A percentile compares a stretch with the other conserved stretches of the same genome.
These are phyloP conservation scores for Tenebrio molitor DNA, from an alignment of 1,140 invertebrate genomes.

Conservation along the genomic window DNA sequence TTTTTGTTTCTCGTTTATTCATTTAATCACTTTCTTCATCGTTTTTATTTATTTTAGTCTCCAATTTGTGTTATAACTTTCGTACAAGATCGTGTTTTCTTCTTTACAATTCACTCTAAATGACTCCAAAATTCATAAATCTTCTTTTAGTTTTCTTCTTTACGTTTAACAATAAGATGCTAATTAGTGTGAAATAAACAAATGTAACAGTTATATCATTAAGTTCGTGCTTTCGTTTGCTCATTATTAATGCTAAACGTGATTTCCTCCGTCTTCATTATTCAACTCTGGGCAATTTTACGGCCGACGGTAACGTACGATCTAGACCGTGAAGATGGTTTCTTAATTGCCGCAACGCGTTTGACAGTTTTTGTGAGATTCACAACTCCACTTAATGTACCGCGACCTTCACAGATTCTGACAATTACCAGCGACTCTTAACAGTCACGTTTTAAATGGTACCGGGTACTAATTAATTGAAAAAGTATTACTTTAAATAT, in stretches of 20 bases:
- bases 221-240: conserved; percentile 1
- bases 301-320: not conserved
- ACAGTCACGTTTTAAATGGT: not conserved
- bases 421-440: not conserved
- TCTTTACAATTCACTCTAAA: too few relatives aligned
- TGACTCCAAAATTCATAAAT: too few relatives aligned
- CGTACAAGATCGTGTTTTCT: too few relatives aligned
- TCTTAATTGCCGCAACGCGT: not conserved
- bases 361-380: not conserved
- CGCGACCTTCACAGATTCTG: not conserved
- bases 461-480: not conserved
- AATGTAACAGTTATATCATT: conserved; percentile 18
- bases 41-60: too few relatives aligned
- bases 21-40: too few relatives aligned
- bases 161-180: conserved; percentile 22
- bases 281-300: not conserved
- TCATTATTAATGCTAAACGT: not conserved
- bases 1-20: too few relatives aligned
- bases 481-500: conserved; percentile 6
- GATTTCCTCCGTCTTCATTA: conserved; percentile 10
- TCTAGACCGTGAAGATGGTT: not conserved
- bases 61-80: too few relatives aligned
- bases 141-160: too few relatives aligned
- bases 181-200: conserved; percentile 16
- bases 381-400: too few relatives aligned